A percentile compares a stretch with the other conserved stretches of the same genome.
Evolutionary conservation across 2,113 vertebrate species (phyloP).

Genomic region (Cochlearius cochlearius): DNA sequence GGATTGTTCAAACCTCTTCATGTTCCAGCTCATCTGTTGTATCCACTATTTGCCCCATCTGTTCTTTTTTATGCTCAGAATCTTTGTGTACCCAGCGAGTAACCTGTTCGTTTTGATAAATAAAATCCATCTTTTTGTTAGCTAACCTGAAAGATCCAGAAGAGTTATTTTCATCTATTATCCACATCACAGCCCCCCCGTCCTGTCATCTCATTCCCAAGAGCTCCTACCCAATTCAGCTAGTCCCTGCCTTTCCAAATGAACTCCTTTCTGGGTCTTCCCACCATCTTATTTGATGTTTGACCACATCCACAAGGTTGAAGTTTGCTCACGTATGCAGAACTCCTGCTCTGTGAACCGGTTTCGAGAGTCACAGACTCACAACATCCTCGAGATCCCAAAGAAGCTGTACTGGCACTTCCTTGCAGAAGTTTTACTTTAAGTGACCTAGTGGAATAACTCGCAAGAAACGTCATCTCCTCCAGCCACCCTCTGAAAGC

Average conservation of each 20-base stretch:
- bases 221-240: background rate
- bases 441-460: background rate
- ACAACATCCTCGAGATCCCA: too few relatives aligned
- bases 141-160: background rate
- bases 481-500: background rate
- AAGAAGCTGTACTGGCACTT: too few relatives aligned
- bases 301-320: background rate
- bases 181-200: background rate
- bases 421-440: background rate
- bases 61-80: background rate
- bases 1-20: background rate
- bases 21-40: background rate
- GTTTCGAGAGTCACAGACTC: background rate
- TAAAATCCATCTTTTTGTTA: background rate
- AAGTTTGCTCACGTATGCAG: rapidly evolving
- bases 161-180: background rate
- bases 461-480: background rate
- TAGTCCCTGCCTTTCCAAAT: background rate
- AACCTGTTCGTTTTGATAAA: background rate
- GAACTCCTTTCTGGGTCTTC: background rate
- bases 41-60: background rate
- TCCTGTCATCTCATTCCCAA: rapidly evolving
- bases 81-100: background rate
- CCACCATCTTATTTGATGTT: background rate
- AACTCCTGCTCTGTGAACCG: rapidly evolving